These are phyloP conservation scores for Melanostoma scalare DNA, from an alignment of 2,888 invertebrate genomes.

Conservation along the genomic window DNA sequence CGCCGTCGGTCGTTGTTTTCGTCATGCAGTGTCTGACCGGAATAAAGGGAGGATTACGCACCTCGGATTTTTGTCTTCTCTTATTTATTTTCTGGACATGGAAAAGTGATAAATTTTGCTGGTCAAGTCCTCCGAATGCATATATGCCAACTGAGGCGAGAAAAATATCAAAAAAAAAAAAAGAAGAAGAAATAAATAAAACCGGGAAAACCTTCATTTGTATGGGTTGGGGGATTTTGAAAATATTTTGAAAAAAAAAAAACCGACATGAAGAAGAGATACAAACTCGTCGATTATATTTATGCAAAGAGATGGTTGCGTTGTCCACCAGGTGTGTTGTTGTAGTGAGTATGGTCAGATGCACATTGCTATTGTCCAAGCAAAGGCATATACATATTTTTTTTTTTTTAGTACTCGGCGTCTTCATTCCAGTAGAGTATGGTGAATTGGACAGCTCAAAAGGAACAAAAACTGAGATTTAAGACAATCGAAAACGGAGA, in stretches of 20 bases:
- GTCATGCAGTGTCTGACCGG: neutral
- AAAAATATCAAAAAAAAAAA: conserved; percentile 55
- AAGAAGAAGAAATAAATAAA: conserved; percentile 43
- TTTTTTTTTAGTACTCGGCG: conserved; percentile 13
- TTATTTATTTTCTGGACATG: conserved; percentile 62
- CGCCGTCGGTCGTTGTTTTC: neutral
- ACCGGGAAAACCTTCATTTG: conserved; percentile 51
- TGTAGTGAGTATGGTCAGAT: conserved; percentile 30
- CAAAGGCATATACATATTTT: conserved; percentile 11
- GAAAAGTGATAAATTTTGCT: conserved; percentile 70
- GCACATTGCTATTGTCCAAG: conserved; percentile 45
- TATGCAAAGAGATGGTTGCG: conserved; percentile 65
- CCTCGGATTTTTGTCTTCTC: conserved; percentile 60
- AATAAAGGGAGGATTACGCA: conserved; percentile 71
- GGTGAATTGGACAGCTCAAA: conserved; percentile 12
- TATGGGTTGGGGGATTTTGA: conserved; percentile 16
- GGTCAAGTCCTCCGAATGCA: conserved; percentile 54
- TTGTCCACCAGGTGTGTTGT: conserved; percentile 61
- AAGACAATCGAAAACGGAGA: conserved; percentile 61
- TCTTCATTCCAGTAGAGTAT: conserved; percentile 51
- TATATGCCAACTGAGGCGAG: conserved; percentile 65
- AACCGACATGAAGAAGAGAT: conserved; percentile 30
- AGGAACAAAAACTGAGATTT: conserved; percentile 44
- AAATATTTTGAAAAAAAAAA: conserved; percentile 10
- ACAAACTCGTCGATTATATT: conserved; percentile 65